Conservation (phyloP, 2,797 vertebrate species). For the Halcyon smyrnensis region DNA sequence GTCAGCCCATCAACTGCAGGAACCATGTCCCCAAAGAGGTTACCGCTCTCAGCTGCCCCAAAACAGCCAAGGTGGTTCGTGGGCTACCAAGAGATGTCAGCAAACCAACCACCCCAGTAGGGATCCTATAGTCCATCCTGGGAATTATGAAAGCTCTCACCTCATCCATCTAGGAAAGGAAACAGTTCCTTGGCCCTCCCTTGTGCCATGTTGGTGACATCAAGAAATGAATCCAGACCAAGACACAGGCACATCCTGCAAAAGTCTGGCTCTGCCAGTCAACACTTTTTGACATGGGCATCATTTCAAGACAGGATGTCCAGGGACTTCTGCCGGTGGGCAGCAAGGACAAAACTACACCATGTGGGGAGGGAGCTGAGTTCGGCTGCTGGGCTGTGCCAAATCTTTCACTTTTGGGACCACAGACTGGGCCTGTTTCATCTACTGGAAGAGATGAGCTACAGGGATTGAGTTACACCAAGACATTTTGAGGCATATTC, state of each 20-base stretch:
- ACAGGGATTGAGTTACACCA: background rate
- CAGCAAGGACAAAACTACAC: background rate
- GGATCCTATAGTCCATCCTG: background rate
- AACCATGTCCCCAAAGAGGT: background rate
- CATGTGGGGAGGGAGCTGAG: background rate
- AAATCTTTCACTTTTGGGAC: background rate
- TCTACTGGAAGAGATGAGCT: background rate
- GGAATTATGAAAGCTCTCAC: background rate
- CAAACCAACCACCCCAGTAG: background rate
- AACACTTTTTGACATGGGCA: background rate
- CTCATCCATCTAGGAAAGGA: background rate
- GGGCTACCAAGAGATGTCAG: background rate
- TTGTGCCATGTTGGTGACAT: background rate
- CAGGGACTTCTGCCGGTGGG: background rate
- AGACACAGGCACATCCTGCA: fast-evolving
- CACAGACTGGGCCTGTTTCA: background rate
- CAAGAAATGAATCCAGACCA: background rate
- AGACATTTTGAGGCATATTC: background rate
- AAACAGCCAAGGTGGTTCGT: background rate
- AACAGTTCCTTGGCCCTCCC: background rate
- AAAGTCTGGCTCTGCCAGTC: background rate
- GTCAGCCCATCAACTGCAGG: background rate
- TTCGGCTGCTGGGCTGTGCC: background rate
- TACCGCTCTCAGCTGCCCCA: background rate
- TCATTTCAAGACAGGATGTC: background rate